A percentile compares a stretch with the other conserved stretches of the same genome.
Evolutionary conservation across 2,113 vertebrate species (phyloP).

Genomic region (Podarcis raffonei): DNA sequence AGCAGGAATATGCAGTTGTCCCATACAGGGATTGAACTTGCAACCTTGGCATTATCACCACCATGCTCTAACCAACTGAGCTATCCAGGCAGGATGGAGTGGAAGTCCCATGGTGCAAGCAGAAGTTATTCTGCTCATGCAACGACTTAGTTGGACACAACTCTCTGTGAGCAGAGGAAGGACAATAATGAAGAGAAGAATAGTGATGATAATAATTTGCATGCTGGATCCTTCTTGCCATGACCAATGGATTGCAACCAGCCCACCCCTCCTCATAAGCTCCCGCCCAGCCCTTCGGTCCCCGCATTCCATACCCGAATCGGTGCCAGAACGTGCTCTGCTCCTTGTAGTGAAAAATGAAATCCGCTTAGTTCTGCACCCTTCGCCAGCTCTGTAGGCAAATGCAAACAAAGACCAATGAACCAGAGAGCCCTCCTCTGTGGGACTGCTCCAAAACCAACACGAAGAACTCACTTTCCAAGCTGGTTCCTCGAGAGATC

Average conservation of each 20-base stretch:
- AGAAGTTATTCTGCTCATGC: no score
- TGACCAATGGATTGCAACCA: background rate
- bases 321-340: slow-evolving; percentile 80
- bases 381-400: slow-evolving; percentile 81
- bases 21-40: no score
- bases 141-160: no score
- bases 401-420: background rate
- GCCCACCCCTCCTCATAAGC: background rate
- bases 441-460: background rate
- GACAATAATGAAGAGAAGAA: background rate
- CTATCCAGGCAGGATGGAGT: no score
- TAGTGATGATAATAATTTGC: background rate
- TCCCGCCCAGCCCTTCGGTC: rapidly evolving
- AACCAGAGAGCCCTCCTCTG: background rate
- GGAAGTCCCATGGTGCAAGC: no score
- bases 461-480: slow-evolving; percentile 85
- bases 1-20: no score
- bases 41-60: no score
- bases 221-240: background rate
- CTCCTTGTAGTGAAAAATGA: slow-evolving; percentile 88
- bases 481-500: slow-evolving; percentile 95
- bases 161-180: background rate
- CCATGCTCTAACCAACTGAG: no score
- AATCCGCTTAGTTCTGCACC: slow-evolving; percentile 82
- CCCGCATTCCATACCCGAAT: slow-evolving; percentile 79